Evolutionary conservation across 2,113 vertebrate species (phyloP).

Genomic region (Spea multiplicata): DNA sequence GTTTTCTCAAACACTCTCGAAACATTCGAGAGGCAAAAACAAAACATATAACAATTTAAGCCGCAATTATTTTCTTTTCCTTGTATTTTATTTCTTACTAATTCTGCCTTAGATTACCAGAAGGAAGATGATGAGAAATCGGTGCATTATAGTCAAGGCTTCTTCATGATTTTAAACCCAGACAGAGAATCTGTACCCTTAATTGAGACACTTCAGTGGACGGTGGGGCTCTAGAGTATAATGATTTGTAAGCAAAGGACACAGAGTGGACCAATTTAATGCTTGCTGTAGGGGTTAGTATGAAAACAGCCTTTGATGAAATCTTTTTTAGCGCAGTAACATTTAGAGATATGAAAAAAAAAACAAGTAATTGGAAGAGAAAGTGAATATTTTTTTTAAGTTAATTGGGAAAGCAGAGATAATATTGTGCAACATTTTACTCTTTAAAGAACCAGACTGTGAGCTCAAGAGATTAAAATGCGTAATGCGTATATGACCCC

Average conservation of each 20-base stretch:
- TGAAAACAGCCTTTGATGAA: slow-evolving; percentile 92
- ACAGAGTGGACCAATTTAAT: slow-evolving; percentile 93
- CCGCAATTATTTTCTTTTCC: not conserved
- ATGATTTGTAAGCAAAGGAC: slow-evolving; percentile 88
- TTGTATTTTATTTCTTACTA: not conserved
- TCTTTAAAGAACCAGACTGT: slow-evolving; percentile 51
- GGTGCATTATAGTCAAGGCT: not conserved
- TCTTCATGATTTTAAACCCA: slow-evolving; percentile 46
- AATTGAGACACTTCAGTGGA: slow-evolving; percentile 85
- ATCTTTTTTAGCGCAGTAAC: slow-evolving; percentile 92
- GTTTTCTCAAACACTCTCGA: no score
- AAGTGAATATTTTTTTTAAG: slow-evolving; percentile 58
- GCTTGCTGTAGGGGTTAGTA: slow-evolving; percentile 83
- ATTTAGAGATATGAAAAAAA: slow-evolving; percentile 71
- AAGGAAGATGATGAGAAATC: not conserved
- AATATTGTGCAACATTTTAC: slow-evolving; percentile 56
- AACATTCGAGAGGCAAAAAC: no score
- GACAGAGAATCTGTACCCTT: slow-evolving; percentile 61
- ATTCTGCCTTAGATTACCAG: not conserved
- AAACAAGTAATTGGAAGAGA: slow-evolving; percentile 63
- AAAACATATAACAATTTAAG: no score
- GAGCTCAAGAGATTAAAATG: slow-evolving; percentile 21
- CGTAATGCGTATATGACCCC: slow-evolving; percentile 1
- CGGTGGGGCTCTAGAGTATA: slow-evolving; percentile 81
- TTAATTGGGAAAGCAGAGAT: slow-evolving; percentile 62